A percentile compares a stretch with the other conserved stretches of the same genome.
These are phyloP conservation scores for Jordanella pulchra DNA, from an alignment of 2,797 vertebrate species.

Conservation along the genomic window DNA sequence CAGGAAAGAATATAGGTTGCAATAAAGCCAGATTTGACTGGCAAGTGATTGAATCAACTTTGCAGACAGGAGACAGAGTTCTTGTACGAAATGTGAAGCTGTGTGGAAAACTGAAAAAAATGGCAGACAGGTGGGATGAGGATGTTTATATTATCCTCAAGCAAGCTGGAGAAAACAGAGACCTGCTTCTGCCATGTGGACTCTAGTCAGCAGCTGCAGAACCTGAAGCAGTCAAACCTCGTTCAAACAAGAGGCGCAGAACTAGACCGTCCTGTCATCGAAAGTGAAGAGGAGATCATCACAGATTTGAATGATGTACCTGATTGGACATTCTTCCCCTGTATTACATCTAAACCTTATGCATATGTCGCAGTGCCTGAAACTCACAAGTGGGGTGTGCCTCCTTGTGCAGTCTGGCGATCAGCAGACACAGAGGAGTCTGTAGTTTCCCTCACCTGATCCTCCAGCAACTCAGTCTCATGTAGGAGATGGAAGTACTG, in stretches of 20 bases:
- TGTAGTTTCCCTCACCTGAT: background rate
- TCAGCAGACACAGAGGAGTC: background rate
- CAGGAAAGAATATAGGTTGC: no score
- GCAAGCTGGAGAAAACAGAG: no score
- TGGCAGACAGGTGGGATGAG: no score
- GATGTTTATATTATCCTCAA: no score
- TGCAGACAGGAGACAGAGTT: no score
- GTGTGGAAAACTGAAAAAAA: no score
- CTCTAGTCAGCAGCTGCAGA: slow-evolving; percentile 1
- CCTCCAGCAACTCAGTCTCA: background rate
- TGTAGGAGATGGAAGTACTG: background rate
- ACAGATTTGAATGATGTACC: background rate
- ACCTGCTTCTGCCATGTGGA: no score
- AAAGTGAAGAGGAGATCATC: background rate
- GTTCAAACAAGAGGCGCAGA: background rate
- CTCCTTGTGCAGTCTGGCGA: background rate
- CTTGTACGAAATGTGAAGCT: no score
- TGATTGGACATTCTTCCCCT: background rate
- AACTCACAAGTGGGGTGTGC: slow-evolving; percentile 2
- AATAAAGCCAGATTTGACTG: background rate
- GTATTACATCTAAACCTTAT: background rate
- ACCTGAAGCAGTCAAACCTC: background rate
- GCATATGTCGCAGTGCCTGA: background rate
- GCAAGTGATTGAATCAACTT: no score
- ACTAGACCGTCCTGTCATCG: no score